Evolutionary conservation across 2,797 vertebrate genomes (phyloP).

Genomic region (Thunnus albacares): DNA sequence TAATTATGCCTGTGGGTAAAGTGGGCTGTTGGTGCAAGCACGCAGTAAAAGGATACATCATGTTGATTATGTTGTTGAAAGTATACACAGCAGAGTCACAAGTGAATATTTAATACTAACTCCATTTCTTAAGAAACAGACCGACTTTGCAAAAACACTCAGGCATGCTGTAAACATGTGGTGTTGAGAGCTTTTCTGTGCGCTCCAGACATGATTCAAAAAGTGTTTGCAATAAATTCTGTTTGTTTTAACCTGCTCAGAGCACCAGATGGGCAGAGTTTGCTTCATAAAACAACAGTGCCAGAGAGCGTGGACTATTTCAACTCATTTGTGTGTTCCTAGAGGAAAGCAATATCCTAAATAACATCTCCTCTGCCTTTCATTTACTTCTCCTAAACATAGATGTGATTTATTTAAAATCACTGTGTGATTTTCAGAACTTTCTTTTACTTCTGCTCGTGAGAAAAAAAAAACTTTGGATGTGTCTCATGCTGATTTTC

Average conservation of each 20-base stretch:
- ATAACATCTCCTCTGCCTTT: conserved; percentile 61
- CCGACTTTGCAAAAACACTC: conserved; percentile 46
- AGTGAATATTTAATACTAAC: conserved; percentile 46
- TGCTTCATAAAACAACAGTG: conserved; percentile 61
- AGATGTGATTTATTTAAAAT: conserved; percentile 56
- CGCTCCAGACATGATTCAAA: conserved; percentile 44
- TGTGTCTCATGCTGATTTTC: conserved; percentile 4
- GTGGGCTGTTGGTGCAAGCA: conserved; percentile 17
- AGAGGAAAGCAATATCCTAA: conserved; percentile 51
- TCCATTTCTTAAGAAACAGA: conserved; percentile 53
- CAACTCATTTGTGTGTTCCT: conserved; percentile 55
- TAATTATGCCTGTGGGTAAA: conserved; percentile 53
- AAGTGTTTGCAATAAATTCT: conserved; percentile 69
- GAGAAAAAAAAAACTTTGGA: conserved; percentile 9
- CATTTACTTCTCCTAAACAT: conserved; percentile 59
- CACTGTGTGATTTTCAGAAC: conserved; percentile 24
- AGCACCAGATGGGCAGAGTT: conserved; percentile 64
- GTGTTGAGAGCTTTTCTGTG: conserved; percentile 36
- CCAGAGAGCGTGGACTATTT: conserved; percentile 50
- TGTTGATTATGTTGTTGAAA: conserved; percentile 38
- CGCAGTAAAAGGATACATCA: conserved; percentile 42
- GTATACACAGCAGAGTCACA: conserved; percentile 39
- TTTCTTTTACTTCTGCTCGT: background rate
- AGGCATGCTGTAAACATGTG: conserved; percentile 52
- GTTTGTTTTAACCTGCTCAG: conserved; percentile 67